Base-by-base conservation (phyloP, 2,797 vertebrate genomes). In the Eospalax fontanierii region DNA sequence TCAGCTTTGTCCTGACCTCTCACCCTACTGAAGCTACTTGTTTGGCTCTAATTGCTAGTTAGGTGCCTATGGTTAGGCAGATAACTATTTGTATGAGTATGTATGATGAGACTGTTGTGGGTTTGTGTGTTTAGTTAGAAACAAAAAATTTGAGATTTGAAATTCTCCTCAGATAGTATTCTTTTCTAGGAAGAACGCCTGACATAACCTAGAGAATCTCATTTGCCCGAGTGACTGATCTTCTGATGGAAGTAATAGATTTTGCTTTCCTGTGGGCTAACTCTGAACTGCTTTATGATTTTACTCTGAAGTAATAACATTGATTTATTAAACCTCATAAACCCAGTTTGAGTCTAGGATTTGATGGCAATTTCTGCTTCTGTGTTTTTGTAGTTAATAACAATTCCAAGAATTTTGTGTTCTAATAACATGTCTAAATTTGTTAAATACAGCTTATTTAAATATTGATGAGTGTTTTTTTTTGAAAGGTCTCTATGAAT, bases 321-420 rank as follows among this genome's bases (percentile, higher is more conserved):
- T 84, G 93, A 96, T 96, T 93, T 97, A 97, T 97, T 94, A 93
- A 92, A 94, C 93, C 82, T 93, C 71, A 70, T 91, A 93, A 94
- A 63, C 75, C 21, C 22, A 86, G 84, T 79, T 91, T 93, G 83
- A 94, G 70, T 78, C 80, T 88, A 74, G 70, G 35, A 70, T 87
- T 90, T 96, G 88, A 94, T 38, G 40, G 40, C 8, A 35, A 40
- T 90, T 68, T 76, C 66, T 89, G 40, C 35, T 71, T 91, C 85
- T 93, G 68, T 95, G 21, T 75, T 94, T 93, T 78, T 93, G 66
- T 94, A 83, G 82, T 90, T 93, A 78, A 50, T 59, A 92, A 76
- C 75, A 94, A 22, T 93, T 85, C 63, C 92, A 24, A 95, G 93
- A 95, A 93, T 95, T 95, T 95, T 90, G 75, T 93, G 26, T 89